Evolutionary conservation across 1,140 invertebrate species (phyloP).

Genomic region (Rhynchophorus ferrugineus): DNA sequence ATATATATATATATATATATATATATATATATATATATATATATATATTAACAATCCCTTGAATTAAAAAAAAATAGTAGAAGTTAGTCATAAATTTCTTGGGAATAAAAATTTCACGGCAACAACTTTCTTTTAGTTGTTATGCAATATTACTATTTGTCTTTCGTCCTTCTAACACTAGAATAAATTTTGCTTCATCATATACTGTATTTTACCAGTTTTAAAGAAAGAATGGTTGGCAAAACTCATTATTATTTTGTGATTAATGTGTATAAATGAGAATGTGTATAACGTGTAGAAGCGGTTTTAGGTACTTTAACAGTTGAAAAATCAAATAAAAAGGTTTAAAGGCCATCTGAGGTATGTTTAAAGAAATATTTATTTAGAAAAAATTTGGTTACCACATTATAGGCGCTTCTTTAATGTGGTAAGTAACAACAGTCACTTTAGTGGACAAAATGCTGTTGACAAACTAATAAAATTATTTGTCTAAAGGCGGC

Average conservation of each 20-base stretch:
- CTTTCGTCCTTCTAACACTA: not conserved
- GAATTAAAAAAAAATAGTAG: too few relatives aligned
- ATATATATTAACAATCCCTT: too few relatives aligned
- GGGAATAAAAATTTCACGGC: too few relatives aligned
- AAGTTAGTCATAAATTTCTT: too few relatives aligned
- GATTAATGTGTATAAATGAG: too few relatives aligned
- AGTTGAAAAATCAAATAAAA: not conserved
- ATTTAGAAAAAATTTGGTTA: not conserved
- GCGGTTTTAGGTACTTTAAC: too few relatives aligned
- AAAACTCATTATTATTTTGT: too few relatives aligned
- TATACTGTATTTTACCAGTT: not conserved
- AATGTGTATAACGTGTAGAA: too few relatives aligned
- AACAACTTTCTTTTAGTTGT: not conserved
- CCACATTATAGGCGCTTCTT: not conserved
- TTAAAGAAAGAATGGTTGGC: too few relatives aligned
- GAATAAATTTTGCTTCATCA: not conserved
- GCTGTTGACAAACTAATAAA: conserved; percentile 3
- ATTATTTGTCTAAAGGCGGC: conserved; percentile 4
- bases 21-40: too few relatives aligned
- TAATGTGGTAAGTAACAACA: not conserved
- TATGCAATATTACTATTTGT: not conserved
- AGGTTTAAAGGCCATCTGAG: not conserved
- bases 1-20: too few relatives aligned
- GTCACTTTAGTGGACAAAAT: not conserved
- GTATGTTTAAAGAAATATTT: not conserved